Conservation (phyloP, 1,140 invertebrate genomes). For the Apocrypta bakeri region DNA sequence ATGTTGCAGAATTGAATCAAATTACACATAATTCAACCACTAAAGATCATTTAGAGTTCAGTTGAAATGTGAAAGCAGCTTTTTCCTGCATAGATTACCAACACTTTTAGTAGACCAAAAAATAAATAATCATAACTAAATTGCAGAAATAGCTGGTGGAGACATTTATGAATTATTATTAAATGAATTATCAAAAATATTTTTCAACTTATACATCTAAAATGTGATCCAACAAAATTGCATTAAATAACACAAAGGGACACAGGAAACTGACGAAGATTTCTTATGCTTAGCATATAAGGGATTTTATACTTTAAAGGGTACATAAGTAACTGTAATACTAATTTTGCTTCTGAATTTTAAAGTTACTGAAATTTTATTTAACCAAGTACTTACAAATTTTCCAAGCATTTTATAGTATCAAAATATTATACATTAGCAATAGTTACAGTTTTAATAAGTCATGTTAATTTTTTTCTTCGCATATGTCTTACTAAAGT, state of each 20-base stretch:
- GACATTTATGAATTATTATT: not conserved
- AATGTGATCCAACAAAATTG: conserved; percentile 10
- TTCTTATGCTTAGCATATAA: conserved; percentile 28
- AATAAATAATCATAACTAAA: conserved; percentile 30
- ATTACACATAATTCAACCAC: too few species aligned
- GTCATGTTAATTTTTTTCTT: conserved; percentile 2
- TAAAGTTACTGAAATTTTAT: conserved; percentile 27
- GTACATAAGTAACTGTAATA: conserved; percentile 31
- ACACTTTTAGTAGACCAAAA: conserved; percentile 5
- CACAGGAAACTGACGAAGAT: not conserved
- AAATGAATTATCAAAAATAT: not conserved
- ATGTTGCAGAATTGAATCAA: not conserved
- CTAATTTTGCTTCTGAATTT: conserved; percentile 37
- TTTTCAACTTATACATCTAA: conserved; percentile 7
- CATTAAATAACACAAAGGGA: not conserved
- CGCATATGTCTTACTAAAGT: conserved; percentile 17
- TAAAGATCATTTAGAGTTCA: not conserved
- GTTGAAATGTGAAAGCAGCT: conserved; percentile 11
- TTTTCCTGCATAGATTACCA: not conserved
- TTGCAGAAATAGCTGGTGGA: not conserved
- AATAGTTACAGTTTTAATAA: conserved; percentile 24
- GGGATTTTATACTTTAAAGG: conserved; percentile 27
- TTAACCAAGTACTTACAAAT: conserved; percentile 38
- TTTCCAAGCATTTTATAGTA: conserved; percentile 27
- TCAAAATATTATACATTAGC: conserved; percentile 1